Evolutionary conservation across 2,888 invertebrate species (phyloP).

Genomic region (Amiota minor): DNA sequence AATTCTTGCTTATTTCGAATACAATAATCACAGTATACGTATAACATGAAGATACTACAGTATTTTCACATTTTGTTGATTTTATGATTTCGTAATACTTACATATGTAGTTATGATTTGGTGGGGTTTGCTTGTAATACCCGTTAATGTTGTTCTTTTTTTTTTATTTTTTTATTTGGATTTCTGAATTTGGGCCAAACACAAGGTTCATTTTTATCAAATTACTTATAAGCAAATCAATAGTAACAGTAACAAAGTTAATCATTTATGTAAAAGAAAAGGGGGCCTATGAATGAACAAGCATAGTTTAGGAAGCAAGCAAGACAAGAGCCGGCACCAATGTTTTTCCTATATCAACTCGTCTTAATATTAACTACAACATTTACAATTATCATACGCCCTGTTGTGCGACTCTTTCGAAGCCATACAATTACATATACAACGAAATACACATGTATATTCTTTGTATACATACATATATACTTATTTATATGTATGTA

Average conservation of each 20-base stretch:
- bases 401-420: slow-evolving; percentile 6
- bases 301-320: neutral
- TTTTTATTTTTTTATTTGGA: too few relatives aligned
- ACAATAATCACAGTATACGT: too few relatives aligned
- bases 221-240: neutral
- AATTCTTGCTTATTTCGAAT: too few relatives aligned
- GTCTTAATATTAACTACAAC: slow-evolving; percentile 35
- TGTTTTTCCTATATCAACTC: slow-evolving; percentile 34
- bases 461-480: neutral
- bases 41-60: too few relatives aligned
- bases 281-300: too few relatives aligned
- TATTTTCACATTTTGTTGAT: too few relatives aligned
- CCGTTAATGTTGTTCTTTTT: too few relatives aligned
- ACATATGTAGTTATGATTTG: too few relatives aligned
- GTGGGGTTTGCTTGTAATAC: too few relatives aligned
- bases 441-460: too few relatives aligned
- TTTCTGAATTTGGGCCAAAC: slow-evolving; percentile 10
- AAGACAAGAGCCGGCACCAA: slow-evolving; percentile 44
- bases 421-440: too few relatives aligned
- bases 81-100: too few relatives aligned
- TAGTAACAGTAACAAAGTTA: neutral
- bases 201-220: slow-evolving; percentile 6
- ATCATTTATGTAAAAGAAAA: neutral
- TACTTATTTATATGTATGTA: neutral
- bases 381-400: neutral